These are phyloP conservation scores for Lophotriccus pileatus DNA, from an alignment of 2,797 vertebrate genomes.

Conservation along the genomic window DNA sequence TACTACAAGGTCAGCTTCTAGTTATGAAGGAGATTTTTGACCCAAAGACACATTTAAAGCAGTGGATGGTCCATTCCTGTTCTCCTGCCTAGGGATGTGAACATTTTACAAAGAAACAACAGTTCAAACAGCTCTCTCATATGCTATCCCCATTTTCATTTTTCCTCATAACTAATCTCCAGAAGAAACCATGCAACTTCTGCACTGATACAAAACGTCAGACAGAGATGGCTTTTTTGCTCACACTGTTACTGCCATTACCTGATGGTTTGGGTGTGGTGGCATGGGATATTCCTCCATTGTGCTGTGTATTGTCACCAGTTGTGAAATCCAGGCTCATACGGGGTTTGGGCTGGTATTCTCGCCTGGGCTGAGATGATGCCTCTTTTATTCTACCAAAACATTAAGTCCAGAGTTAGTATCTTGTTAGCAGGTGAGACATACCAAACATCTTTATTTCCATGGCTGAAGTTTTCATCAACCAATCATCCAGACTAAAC, in stretches of 20 bases:
- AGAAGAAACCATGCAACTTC: neutral
- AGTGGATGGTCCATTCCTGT: neutral
- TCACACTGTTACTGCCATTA: slow-evolving; percentile 57
- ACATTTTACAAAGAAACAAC: neutral
- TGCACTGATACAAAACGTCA: neutral
- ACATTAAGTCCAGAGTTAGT: neutral
- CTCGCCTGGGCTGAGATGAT: slow-evolving; percentile 87
- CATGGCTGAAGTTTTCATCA: neutral
- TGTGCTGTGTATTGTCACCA: slow-evolving; percentile 86
- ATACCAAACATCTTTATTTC: neutral
- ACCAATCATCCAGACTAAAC: neutral
- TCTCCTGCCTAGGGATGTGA: neutral
- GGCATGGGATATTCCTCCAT: slow-evolving; percentile 87
- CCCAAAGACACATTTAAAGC: neutral
- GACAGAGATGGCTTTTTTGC: neutral
- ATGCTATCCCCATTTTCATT: neutral
- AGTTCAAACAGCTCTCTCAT: neutral
- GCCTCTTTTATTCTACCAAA: slow-evolving; percentile 88
- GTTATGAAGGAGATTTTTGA: neutral
- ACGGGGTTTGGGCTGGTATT: slow-evolving; percentile 89
- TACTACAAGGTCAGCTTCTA: neutral
- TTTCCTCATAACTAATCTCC: neutral
- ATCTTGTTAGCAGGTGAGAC: neutral
- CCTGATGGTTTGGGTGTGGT: slow-evolving; percentile 90
- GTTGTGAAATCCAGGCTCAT: slow-evolving; percentile 87